These are phyloP conservation scores for Protaetia brevitarsis DNA, from an alignment of 1,140 invertebrate species.

Conservation along the genomic window DNA sequence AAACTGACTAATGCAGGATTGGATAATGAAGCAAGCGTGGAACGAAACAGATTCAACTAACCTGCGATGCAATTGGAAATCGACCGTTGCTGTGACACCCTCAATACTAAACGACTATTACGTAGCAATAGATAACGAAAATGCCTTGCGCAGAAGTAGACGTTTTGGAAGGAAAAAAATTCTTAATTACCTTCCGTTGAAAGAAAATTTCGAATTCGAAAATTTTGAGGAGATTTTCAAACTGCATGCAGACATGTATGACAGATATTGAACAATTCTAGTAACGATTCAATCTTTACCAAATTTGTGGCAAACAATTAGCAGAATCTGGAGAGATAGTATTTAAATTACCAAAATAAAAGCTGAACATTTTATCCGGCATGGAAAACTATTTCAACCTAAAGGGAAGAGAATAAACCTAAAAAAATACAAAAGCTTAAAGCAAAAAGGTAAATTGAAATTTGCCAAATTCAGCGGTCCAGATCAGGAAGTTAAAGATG, in stretches of 20 bases:
- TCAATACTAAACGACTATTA: slow-evolving; percentile 57
- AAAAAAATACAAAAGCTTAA: not conserved
- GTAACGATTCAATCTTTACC: not conserved
- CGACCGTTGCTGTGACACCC: slow-evolving; percentile 54
- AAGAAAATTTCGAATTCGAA: not conserved
- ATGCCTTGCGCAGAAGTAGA: slow-evolving; percentile 20
- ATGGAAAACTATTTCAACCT: slow-evolving; percentile 16
- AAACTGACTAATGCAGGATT: slow-evolving; percentile 53
- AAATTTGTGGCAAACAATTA: not conserved
- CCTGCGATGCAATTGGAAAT: slow-evolving; percentile 56
- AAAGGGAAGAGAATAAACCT: not conserved
- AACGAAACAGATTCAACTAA: slow-evolving; percentile 54
- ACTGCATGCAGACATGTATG: not conserved
- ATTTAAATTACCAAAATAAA: not conserved
- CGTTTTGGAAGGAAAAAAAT: not conserved
- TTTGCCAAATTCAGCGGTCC: slow-evolving; percentile 23
- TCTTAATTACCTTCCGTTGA: not conserved
- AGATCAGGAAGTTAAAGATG: slow-evolving; percentile 30
- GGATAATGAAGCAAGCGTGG: slow-evolving; percentile 52
- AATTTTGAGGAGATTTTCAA: not conserved
- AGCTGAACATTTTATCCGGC: not conserved
- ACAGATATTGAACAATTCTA: not conserved
- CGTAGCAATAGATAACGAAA: slow-evolving; percentile 49
- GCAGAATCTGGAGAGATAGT: not conserved
- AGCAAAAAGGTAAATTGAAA: slow-evolving; percentile 12